Percentiles rank a stretch among this genome's conserved stretches.
Evolutionary conservation across 2,888 invertebrate species (phyloP).

Genomic region (Dasysyrphus albostriatus): DNA sequence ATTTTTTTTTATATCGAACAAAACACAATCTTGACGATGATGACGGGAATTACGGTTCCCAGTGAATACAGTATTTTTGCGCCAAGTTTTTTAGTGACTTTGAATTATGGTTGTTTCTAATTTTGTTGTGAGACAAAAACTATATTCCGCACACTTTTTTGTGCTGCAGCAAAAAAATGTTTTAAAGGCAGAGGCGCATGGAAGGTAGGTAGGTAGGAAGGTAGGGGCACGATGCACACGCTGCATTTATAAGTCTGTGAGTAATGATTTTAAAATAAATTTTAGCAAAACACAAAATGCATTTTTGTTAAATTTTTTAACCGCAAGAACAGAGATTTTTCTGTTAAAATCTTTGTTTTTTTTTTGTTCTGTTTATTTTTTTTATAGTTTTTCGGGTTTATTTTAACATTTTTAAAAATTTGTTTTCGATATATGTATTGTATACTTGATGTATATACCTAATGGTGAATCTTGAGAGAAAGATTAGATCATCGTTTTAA

Average conservation of each 20-base stretch:
- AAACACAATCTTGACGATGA: constrained; percentile 52
- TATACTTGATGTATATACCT: not conserved
- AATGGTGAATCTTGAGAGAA: constrained; percentile 27
- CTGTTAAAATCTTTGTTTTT: constrained; percentile 44
- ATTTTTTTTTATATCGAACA: constrained; percentile 5
- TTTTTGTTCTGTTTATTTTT: constrained; percentile 54
- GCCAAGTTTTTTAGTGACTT: constrained; percentile 75
- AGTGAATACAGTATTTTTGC: constrained; percentile 54
- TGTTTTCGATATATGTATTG: constrained; percentile 5
- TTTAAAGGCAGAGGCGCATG: constrained; percentile 3
- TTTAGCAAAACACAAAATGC: constrained; percentile 30
- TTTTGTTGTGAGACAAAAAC: constrained; percentile 47
- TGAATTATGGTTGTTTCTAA: constrained; percentile 69
- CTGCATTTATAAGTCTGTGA: constrained; percentile 55
- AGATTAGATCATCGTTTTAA: constrained; percentile 71
- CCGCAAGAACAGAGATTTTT: constrained; percentile 53
- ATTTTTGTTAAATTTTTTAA: constrained; percentile 45
- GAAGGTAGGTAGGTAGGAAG: not conserved
- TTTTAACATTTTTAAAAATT: constrained; percentile 44
- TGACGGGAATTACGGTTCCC: constrained; percentile 59
- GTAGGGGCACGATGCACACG: constrained; percentile 39
- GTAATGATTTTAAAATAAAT: constrained; percentile 72
- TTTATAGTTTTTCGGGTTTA: constrained; percentile 26
- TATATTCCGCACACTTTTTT: constrained; percentile 59
- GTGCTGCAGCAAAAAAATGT: constrained; percentile 43